Percentiles rank a stretch among this genome's conserved stretches.
These are phyloP conservation scores for Drosophila greeni DNA, from an alignment of 2,888 invertebrate genomes.

Conservation along the genomic window DNA sequence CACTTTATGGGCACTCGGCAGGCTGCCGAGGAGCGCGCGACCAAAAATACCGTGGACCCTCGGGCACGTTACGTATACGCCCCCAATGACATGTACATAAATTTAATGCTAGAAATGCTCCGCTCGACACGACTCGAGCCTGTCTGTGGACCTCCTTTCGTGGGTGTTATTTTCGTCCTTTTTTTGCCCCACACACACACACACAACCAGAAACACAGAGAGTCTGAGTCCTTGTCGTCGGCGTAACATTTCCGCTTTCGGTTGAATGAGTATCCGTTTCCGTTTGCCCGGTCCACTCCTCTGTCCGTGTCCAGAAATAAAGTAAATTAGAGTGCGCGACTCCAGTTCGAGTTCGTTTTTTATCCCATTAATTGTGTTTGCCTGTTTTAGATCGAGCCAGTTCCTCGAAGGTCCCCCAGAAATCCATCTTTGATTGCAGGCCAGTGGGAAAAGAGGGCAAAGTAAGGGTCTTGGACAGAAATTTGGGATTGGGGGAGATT, in stretches of 20 bases:
- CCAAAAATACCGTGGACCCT: constrained; percentile 36
- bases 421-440: constrained; percentile 57
- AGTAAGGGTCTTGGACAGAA: neutral
- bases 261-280: constrained; percentile 70
- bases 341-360: constrained; percentile 45
- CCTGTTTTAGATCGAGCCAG: constrained; percentile 33
- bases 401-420: constrained; percentile 23
- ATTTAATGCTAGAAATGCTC: constrained; percentile 60
- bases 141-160: constrained; percentile 24
- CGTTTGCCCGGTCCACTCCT: constrained; percentile 45
- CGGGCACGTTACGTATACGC: constrained; percentile 64
- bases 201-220: neutral
- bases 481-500: constrained; percentile 29
- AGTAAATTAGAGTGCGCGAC: constrained; percentile 54
- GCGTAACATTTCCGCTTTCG: constrained; percentile 63
- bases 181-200: constrained; percentile 12
- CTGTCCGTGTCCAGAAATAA: constrained; percentile 32
- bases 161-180: constrained; percentile 35
- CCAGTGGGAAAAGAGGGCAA: neutral
- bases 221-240: constrained; percentile 19
- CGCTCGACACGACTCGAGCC: constrained; percentile 33
- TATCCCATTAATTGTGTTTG: constrained; percentile 61
- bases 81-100: constrained; percentile 57
- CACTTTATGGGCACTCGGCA: constrained; percentile 57
- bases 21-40: constrained; percentile 6